Base-by-base conservation (phyloP, 30 jellyfish, hydroid and myxozoan genomes). In the Pseudorhiza aurosa region DNA sequence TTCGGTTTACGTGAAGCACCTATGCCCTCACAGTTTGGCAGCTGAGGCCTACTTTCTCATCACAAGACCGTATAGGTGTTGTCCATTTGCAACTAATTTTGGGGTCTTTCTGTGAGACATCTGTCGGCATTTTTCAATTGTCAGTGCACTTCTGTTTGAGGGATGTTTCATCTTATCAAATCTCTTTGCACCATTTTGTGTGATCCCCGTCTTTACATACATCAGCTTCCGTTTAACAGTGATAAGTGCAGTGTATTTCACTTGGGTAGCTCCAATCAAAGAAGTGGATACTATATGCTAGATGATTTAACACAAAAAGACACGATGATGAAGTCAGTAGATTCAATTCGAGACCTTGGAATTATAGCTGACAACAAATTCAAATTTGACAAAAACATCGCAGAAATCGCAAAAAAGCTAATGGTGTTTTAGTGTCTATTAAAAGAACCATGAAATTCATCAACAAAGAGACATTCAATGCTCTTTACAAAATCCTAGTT, bases 401-500 rank as follows among this genome's bases (percentile, higher is more conserved):
- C 58, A 35, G 59, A 64, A 30, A 28, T 30, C 17, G 28, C 24
- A 28, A 64, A 9, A 64, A 64, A 10, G 75, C 75, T 15, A 59
- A 29, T 46, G 49, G 49, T 15, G 9, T 59, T 59, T 17, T 59
- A 21, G 78, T 35, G 53, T 28, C 29, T 17, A 64, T 64, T 9
- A 29, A 35, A 64, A 32, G 78, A 45, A 24, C 28, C 22, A 28
- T 64, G 24, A 64, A 35, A 32, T 64, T 28, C 33, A 3, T 64
- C 22, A 35, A 64, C 59, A 35, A 32, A 64, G 59, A 64, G 33
- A 64, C 78, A 27, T 35, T 32, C 58, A 64, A 28, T 4, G 59
- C 60, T 19, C 78, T 64, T 30, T 64, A 64, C 60, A 64, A 64
- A 64, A 28, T 56, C 78, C 78, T 28, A 24, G 78, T 64, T 30